Conservation (phyloP, 92 coral and sea anemone genomes). For the Virgularia gustaviana region DNA sequence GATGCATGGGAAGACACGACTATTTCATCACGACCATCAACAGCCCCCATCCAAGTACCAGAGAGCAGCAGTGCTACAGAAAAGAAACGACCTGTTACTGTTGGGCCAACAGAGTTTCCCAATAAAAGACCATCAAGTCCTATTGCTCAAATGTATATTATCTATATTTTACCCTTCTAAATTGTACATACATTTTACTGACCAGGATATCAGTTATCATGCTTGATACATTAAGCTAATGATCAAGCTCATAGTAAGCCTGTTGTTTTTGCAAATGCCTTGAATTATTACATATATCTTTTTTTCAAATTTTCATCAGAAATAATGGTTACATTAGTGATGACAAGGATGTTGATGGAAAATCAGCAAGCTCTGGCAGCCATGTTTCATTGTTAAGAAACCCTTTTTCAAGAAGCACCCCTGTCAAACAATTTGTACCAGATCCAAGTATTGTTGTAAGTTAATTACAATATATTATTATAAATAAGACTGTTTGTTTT, state of each 20-base stretch:
- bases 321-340: conserved; percentile 21
- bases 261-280: no score
- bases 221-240: neutral
- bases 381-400: conserved; percentile 19
- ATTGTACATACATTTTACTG: neutral
- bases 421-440: conserved; percentile 22
- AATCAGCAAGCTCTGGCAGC: conserved; percentile 21
- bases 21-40: conserved; percentile 55
- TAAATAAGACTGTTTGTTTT: no score
- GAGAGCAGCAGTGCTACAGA: conserved; percentile 20
- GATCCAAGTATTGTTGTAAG: conserved; percentile 1
- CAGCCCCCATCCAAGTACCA: conserved; percentile 54
- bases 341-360: neutral
- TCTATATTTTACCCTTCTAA: no score
- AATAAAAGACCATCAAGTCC: conserved; percentile 5
- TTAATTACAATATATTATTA: neutral
- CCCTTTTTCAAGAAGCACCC: conserved; percentile 11
- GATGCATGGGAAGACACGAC: conserved; percentile 87
- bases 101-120: conserved; percentile 12
- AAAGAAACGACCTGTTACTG: conserved; percentile 26
- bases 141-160: conserved; percentile 4
- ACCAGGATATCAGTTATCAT: neutral
- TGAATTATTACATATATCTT: no score
- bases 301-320: no score
- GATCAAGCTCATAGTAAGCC: no score